Evolutionary conservation across 2,888 invertebrate genomes (phyloP).

Genomic region (Trichopria drosophilae): DNA sequence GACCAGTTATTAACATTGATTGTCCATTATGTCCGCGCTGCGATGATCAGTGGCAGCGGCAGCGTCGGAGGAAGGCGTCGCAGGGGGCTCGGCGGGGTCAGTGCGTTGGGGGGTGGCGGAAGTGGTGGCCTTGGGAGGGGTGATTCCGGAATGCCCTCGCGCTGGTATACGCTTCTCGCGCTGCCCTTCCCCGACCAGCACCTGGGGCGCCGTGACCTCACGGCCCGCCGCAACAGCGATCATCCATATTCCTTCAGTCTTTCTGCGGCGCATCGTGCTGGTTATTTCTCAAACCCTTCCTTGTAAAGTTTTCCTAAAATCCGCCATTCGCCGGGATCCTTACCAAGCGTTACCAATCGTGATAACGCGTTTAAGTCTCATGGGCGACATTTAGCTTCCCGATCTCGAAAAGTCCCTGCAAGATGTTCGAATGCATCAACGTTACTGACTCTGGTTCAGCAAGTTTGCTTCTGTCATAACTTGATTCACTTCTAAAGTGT

Average conservation of each 20-base stretch:
- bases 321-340: no score
- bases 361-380: no score
- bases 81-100: slow-evolving; percentile 53
- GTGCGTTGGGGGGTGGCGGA: slow-evolving; percentile 57
- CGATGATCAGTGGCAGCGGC: slow-evolving; percentile 55
- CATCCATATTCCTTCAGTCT: slow-evolving; percentile 73
- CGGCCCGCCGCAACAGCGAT: slow-evolving; percentile 61
- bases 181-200: slow-evolving; percentile 93
- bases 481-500: no score
- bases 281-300: slow-evolving; percentile 83
- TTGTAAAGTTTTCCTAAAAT: no score
- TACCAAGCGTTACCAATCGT: no score
- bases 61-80: slow-evolving; percentile 54
- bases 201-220: slow-evolving; percentile 79
- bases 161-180: slow-evolving; percentile 88
- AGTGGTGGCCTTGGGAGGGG: slow-evolving; percentile 58
- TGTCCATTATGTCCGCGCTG: slow-evolving; percentile 44
- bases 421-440: no score
- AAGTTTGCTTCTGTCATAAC: no score
- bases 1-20: slow-evolving; percentile 39
- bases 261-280: slow-evolving; percentile 72
- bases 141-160: slow-evolving; percentile 70
- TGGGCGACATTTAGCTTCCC: no score
- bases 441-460: no score
- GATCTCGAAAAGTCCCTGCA: no score